phyloP scores from a whole-genome alignment of 2,888 invertebrate genomes.

The Platycheirus albimanus region DNA sequence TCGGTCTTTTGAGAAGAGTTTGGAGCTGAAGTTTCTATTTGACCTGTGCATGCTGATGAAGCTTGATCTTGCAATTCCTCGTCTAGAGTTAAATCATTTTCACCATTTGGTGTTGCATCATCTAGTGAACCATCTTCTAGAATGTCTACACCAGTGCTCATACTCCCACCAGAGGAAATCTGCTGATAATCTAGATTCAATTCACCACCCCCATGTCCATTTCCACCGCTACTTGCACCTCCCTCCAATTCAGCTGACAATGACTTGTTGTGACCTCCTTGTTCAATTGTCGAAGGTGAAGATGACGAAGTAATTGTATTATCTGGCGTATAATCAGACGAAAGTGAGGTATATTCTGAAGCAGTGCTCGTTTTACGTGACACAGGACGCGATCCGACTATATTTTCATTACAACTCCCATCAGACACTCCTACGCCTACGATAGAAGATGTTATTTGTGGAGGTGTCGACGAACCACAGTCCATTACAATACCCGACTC shows the following conservation, averaged over 20 bases:
- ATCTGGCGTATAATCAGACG: conserved; percentile 84
- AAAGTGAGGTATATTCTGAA: conserved; percentile 83
- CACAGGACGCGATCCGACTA: conserved; percentile 79
- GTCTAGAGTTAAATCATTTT: conserved; percentile 58
- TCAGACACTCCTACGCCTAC: conserved; percentile 15
- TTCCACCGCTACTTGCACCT: conserved; percentile 20
- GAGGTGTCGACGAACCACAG: conserved; percentile 56
- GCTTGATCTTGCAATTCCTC: conserved; percentile 45
- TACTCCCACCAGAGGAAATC: conserved; percentile 57
- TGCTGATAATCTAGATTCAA: conserved; percentile 42
- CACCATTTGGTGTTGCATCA: conserved; percentile 61
- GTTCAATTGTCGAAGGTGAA: conserved; percentile 75
- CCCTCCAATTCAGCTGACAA: conserved; percentile 43
- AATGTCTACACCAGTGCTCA: conserved; percentile 59
- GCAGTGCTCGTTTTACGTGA: conserved; percentile 85
- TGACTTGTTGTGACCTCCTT: conserved; percentile 62
- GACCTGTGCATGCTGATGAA: neutral
- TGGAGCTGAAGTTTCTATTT: conserved; percentile 21
- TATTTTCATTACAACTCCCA: conserved; percentile 34
- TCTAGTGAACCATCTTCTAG: conserved; percentile 52
- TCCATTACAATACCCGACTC: conserved; percentile 57
- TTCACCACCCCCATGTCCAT: conserved; percentile 10
- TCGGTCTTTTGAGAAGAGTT: neutral
- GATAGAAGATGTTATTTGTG: conserved; percentile 32
- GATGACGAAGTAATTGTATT: conserved; percentile 82